Base-by-base conservation (phyloP, 2,113 vertebrate genomes). In the Beaufortia kweichowensis region DNA sequence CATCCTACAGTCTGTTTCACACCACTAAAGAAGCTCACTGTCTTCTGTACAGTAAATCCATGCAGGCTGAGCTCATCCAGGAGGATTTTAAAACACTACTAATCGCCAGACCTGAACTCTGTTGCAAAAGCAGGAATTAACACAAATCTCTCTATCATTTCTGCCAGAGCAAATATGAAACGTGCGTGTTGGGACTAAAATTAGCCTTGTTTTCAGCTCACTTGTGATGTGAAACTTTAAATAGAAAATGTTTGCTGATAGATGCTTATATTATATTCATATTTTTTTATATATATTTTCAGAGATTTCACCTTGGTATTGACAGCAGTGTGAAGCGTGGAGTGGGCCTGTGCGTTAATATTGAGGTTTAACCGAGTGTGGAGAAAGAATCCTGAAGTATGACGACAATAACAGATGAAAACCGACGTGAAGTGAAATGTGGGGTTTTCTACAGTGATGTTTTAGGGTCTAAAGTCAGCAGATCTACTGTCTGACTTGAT, bases 401-500 rank as follows among this genome's bases (percentile, higher is more conserved):
- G n/a, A n/a, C n/a, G n/a, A n/a, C n/a, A n/a, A n/a, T n/a, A n/a
- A n/a, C n/a, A n/a, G n/a, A n/a, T n/a, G n/a, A n/a, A n/a, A n/a
- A n/a, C n/a, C n/a, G n/a, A n/a, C 6, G 41, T 2, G 9, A 68
- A 68, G 41, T 19, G 43, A 68, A 19, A 11, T 7, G 2, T 6
- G 15, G 21, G 3, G 21, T 33, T 14, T 23, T 70, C 28, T 12
- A 31, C 8, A 26, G 1, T 4, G 53, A 71, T 21, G 19, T 11
- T 56, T 21, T 23, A 4, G 0, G 31, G 43, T 26, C 26, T 66
- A 23, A 71, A 65, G 77, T 85, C 84, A 83, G 79, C 76, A 82
- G 81, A 74, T 70, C 70, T 65, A 41, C 43, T 64, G 76, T 70
- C 63, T 81, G 75, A 84, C 77, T 81, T 75, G 35, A 39, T 39